Evolutionary conservation across 2,888 invertebrate species (phyloP), one percentile per base, ranked within the genome.

Genomic region (Folsomia candida): DNA sequence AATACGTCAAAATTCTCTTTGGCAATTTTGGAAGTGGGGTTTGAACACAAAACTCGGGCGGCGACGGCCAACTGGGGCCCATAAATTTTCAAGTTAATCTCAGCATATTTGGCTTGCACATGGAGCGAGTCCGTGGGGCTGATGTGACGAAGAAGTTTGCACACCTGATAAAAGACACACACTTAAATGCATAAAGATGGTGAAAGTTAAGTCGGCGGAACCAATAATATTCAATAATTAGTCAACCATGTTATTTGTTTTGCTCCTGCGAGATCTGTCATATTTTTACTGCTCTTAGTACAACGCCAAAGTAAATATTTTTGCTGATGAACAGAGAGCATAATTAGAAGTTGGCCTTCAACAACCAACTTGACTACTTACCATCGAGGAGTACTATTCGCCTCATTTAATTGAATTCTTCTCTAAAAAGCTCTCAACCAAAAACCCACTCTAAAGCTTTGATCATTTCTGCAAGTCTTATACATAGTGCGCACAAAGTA

Each of bases 61-160:
- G 98, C 96, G 68, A 94, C 92, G 79, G 97, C 90, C 67, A 93
- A 90, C 88, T 97, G 93, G 51, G 97, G 96, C 64, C 97, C 96
- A 83, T 97, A 94, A 83, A 95, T 93, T 83, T 94, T 87, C 81
- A 98, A 86, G 85, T 95, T 95, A 81, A 94, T 93, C 85, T 98
- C 97, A 64, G 96, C 92, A 83, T 97, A 97, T 84, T 96, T 95
- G 6, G 97, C 94, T 80, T 94, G 92, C 68, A 98, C 94, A 87
- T 97, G 95, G 72, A 97, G 87, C 57, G 94, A 91, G 84, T 98
- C 97, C 37, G 94, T 93, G 80, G 92, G 88, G 59, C 97, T 94
- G 83, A 98, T 92, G 85, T 99, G 98, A 82, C 96, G 89, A 80
- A 99, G 86, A 80, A 99, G 87, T 85, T 97, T 97, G 85, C 97